These are phyloP conservation scores for Ceramica pisi DNA, from an alignment of 2,888 invertebrate genomes.

Conservation along the genomic window DNA sequence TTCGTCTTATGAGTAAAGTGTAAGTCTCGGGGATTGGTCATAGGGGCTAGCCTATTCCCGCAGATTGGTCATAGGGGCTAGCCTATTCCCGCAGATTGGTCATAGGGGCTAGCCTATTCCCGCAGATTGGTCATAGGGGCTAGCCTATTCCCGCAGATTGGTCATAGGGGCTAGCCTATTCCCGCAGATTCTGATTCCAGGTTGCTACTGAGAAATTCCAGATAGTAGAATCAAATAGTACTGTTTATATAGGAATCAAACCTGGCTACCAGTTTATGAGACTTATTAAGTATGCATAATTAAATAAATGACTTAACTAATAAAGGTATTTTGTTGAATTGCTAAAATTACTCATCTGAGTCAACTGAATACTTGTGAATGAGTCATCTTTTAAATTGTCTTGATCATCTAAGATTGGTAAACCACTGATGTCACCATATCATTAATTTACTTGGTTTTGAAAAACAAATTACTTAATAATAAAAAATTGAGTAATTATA, in stretches of 20 bases:
- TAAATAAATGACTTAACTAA: conserved; percentile 20
- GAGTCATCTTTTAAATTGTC: conserved; percentile 30
- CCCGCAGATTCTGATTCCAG: neutral
- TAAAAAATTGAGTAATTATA: neutral
- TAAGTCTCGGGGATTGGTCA: neutral
- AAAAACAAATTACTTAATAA: neutral
- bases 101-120: neutral
- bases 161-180: neutral
- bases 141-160: neutral
- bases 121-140: neutral
- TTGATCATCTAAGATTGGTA: conserved; percentile 20
- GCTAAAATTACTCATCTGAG: conserved; percentile 19
- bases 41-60: neutral
- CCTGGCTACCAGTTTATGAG: neutral
- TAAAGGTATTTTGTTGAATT: conserved; percentile 10
- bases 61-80: neutral
- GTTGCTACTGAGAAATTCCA: too few relatives aligned
- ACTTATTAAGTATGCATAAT: neutral
- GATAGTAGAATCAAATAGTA: too few relatives aligned
- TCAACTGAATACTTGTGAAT: conserved; percentile 12
- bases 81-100: neutral
- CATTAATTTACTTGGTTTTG: too few relatives aligned
- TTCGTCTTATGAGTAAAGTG: too few relatives aligned
- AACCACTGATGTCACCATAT: conserved; percentile 21
- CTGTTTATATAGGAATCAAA: neutral